A percentile compares a stretch with the other conserved stretches of the same genome.
Conservation (phyloP, 2,113 vertebrate genomes). For the Hipposideros armiger region DNA sequence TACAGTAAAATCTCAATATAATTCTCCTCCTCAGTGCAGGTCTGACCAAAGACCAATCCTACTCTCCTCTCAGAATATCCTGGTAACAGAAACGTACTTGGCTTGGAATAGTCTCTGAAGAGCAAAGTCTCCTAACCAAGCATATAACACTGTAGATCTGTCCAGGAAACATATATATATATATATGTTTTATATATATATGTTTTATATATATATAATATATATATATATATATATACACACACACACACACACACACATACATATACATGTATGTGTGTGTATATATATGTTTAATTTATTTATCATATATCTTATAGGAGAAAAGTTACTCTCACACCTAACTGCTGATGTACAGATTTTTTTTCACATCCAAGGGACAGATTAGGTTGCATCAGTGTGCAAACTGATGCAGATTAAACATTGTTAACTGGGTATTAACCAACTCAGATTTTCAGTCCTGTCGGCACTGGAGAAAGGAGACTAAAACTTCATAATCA, state of each 20-base stretch:
- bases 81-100: not conserved
- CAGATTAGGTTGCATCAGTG: not conserved
- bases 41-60: conserved; percentile 4
- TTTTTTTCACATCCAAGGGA: not conserved
- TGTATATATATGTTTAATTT: not conserved
- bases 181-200: not conserved
- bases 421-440: not conserved
- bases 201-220: not conserved
- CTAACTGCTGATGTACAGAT: not conserved
- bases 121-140: conserved; percentile 34
- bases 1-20: conserved; percentile 53
- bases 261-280: not conserved
- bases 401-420: not conserved
- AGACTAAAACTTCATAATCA: not conserved
- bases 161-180: conserved; percentile 12
- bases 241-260: not conserved
- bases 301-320: not conserved
- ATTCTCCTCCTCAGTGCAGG: not conserved
- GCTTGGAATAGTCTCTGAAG: conserved; percentile 13
- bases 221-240: not conserved
- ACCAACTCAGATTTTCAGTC: not conserved
- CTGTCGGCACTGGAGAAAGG: not conserved
- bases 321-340: not conserved
- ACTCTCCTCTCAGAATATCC: not conserved
- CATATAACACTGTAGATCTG: not conserved